A percentile compares a stretch with the other conserved stretches of the same genome.
Evolutionary conservation across 2,888 invertebrate genomes (phyloP).

Genomic region (Leptopilina drosophilae): DNA sequence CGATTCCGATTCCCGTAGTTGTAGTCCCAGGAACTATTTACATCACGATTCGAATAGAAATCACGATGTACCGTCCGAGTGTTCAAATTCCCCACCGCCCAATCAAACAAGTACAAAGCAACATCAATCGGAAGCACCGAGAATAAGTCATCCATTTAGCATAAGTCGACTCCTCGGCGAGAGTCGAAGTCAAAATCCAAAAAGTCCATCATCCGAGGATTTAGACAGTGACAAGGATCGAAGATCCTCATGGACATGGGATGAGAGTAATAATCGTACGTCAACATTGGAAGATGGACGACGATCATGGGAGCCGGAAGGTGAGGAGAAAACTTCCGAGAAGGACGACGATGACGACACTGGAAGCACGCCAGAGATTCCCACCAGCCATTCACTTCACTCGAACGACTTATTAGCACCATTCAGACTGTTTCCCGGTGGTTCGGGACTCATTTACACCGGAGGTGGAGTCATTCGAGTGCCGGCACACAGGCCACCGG

Average conservation of each 20-base stretch:
- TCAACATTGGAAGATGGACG: conserved; percentile 69
- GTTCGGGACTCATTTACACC: conserved; percentile 75
- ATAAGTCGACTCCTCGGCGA: conserved; percentile 74
- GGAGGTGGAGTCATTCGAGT: conserved; percentile 87
- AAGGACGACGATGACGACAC: conserved; percentile 73
- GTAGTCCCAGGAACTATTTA: conserved; percentile 67
- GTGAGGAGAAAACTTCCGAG: conserved; percentile 70
- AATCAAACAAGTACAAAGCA: conserved; percentile 65
- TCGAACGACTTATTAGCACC: conserved; percentile 60
- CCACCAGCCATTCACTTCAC: conserved; percentile 56
- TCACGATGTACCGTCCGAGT: conserved; percentile 65
- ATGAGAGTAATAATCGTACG: conserved; percentile 65
- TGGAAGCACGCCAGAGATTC: conserved; percentile 70
- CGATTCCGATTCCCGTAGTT: conserved; percentile 72
- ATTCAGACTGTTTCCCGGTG: conserved; percentile 67
- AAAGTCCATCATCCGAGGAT: conserved; percentile 70
- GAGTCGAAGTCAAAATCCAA: conserved; percentile 63
- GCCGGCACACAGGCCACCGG: conserved; percentile 87
- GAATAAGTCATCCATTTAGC: conserved; percentile 73
- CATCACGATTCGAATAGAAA: conserved; percentile 48
- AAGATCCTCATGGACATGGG: conserved; percentile 70
- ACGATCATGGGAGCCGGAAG: conserved; percentile 71
- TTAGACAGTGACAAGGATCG: conserved; percentile 71
- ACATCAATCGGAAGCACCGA: conserved; percentile 66
- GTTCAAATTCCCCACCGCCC: conserved; percentile 64